These are phyloP conservation scores for Stylophora pistillata DNA, from an alignment of 64 coral and sea anemone genomes.

Conservation along the genomic window DNA sequence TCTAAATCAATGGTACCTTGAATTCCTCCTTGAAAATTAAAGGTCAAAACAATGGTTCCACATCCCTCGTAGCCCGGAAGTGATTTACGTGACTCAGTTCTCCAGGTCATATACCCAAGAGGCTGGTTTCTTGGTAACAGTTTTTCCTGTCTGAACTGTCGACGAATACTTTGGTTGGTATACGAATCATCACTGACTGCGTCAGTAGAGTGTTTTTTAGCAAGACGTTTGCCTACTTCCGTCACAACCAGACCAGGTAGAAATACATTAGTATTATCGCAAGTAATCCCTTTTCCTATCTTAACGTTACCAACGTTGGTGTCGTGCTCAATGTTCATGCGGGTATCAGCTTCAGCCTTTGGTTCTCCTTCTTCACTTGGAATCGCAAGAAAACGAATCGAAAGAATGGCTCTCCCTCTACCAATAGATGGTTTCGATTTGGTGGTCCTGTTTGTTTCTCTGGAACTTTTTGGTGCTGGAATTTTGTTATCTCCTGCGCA, in stretches of 20 bases:
- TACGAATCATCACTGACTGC: neutral
- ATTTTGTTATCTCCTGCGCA: neutral
- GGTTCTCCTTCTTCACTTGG: neutral
- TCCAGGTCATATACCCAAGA: neutral
- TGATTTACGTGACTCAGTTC: neutral
- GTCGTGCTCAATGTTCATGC: neutral
- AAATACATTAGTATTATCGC: neutral
- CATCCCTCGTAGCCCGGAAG: neutral
- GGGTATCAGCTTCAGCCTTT: neutral
- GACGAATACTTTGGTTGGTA: neutral
- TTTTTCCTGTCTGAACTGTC: neutral
- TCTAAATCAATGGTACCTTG: neutral
- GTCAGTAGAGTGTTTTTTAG: neutral
- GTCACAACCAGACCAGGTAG: constrained; percentile 17
- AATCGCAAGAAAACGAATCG: neutral
- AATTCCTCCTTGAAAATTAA: neutral
- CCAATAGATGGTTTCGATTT: neutral
- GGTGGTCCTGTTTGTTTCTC: neutral
- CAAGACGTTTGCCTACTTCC: neutral
- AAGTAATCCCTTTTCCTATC: neutral
- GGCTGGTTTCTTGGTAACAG: neutral
- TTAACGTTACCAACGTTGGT: neutral
- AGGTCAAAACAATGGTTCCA: neutral
- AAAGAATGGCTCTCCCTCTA: neutral
- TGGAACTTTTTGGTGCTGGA: neutral